Conservation (phyloP, 2,888 invertebrate species). For the Pandemis heparana region DNA sequence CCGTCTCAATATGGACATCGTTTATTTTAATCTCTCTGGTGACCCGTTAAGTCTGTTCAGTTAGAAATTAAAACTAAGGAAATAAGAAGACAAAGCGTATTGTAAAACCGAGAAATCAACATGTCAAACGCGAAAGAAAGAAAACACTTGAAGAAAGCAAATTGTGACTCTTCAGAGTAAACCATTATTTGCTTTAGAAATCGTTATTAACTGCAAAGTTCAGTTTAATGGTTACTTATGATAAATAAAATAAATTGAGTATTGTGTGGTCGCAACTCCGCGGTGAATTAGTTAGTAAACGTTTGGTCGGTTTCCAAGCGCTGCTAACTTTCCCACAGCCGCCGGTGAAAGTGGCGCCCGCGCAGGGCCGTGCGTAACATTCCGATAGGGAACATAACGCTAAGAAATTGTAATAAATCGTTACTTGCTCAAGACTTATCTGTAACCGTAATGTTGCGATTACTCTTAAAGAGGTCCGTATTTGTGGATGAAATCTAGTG, state of each 20-base stretch:
- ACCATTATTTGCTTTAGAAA: neutral
- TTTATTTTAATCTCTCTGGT: constrained; percentile 29
- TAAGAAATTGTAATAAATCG: constrained; percentile 58
- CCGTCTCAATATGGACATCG: constrained; percentile 29
- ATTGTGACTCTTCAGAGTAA: neutral
- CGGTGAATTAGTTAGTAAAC: constrained; percentile 62
- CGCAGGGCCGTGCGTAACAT: constrained; percentile 70
- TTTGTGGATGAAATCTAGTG: constrained; percentile 10
- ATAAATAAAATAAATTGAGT: constrained; percentile 21
- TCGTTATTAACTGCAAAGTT: constrained; percentile 7
- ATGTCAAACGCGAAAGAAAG: neutral
- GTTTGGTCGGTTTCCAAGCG: constrained; percentile 75
- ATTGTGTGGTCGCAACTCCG: constrained; percentile 31
- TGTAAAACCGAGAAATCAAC: neutral
- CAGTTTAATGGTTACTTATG: constrained; percentile 14
- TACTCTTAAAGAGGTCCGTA: neutral
- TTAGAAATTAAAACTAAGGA: neutral
- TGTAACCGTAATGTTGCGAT: neutral
- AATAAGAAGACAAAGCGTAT: neutral
- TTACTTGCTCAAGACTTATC: constrained; percentile 33
- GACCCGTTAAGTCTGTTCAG: constrained; percentile 16
- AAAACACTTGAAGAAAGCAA: constrained; percentile 18
- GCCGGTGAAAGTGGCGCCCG: constrained; percentile 78
- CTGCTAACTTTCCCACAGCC: constrained; percentile 77
- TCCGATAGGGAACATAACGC: constrained; percentile 67